Percentiles rank a stretch among this genome's conserved stretches.
Conservation (phyloP, 2,888 invertebrate species). For the Clitarchus hookeri region DNA sequence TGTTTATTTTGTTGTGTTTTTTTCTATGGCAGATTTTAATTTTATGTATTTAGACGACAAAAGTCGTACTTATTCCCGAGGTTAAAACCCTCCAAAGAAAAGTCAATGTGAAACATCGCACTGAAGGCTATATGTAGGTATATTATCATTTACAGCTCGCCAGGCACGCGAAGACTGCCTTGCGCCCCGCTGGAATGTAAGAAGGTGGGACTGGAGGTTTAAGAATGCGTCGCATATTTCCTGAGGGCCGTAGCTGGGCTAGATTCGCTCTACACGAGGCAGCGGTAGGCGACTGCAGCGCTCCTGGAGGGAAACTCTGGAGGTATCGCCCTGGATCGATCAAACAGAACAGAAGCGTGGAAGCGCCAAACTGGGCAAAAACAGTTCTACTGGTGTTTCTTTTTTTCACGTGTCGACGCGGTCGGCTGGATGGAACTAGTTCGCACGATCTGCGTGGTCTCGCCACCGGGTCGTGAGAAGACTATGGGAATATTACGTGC, state of each 20-base stretch:
- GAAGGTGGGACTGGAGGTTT: neutral
- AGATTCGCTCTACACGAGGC: neutral
- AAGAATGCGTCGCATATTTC: neutral
- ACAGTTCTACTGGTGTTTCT: conserved; percentile 14
- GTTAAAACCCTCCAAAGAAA: no score
- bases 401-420: conserved; percentile 14
- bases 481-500: neutral
- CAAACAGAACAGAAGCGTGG: conserved; percentile 23
- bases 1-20: no score
- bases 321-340: conserved; percentile 10
- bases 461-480: conserved; percentile 1
- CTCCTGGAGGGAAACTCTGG: conserved; percentile 14
- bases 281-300: neutral
- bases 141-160: no score
- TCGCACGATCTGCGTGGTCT: conserved; percentile 2
- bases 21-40: no score
- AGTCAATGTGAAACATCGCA: no score
- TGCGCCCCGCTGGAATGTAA: no score
- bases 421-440: conserved; percentile 1
- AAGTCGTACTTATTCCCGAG: no score
- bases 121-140: neutral
- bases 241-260: neutral
- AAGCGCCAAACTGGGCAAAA: conserved; percentile 23
- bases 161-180: no score
- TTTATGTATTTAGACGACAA: no score